Percentiles rank a stretch among this genome's conserved stretches.
These are phyloP conservation scores for Oreohelix idahoensis DNA, from an alignment of 1,140 invertebrate species.

Conservation along the genomic window DNA sequence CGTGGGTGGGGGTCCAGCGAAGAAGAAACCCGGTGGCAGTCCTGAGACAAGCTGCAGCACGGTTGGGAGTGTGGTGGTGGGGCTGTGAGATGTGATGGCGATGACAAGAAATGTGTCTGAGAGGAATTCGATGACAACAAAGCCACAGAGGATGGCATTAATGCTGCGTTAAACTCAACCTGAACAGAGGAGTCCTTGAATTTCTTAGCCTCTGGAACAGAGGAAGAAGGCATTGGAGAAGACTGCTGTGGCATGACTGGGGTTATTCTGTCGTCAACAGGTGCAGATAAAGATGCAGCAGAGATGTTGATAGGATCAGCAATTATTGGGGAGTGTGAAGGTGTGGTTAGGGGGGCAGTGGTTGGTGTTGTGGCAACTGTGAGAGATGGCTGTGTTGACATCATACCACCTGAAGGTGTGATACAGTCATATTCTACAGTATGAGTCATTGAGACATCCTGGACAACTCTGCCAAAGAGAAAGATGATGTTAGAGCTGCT, in stretches of 20 bases:
- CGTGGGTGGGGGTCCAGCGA: conserved; percentile 51
- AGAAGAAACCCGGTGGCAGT: background rate
- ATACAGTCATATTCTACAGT: background rate
- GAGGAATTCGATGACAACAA: background rate
- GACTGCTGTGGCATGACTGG: background rate
- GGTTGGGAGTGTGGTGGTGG: conserved; percentile 2
- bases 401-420: background rate
- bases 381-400: background rate
- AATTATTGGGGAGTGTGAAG: background rate
- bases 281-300: background rate
- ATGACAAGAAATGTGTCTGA: background rate
- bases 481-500: background rate
- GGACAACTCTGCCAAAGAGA: background rate
- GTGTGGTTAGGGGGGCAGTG: background rate
- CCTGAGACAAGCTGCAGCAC: background rate
- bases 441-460: background rate
- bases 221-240: conserved; percentile 12
- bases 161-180: conserved; percentile 12
- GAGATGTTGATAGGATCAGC: background rate
- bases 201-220: conserved; percentile 32
- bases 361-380: background rate
- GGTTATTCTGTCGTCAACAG: background rate
- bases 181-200: conserved; percentile 37
- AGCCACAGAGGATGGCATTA: conserved; percentile 12
- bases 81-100: background rate